Percentiles rank a stretch among this genome's conserved stretches.
Conservation (phyloP, 2,797 vertebrate species). For the Gallinago stenura region DNA sequence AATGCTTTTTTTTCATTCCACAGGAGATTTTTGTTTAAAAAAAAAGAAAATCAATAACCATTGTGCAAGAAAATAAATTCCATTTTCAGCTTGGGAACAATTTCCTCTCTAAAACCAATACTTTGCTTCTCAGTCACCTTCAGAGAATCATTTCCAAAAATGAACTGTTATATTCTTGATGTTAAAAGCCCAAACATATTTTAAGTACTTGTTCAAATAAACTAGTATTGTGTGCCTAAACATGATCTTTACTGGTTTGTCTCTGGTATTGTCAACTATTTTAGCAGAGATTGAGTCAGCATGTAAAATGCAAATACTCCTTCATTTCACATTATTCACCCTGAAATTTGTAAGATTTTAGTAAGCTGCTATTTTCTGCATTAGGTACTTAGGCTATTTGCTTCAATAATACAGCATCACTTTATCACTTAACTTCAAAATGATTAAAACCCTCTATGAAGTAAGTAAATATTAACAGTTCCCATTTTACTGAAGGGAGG, state of each 20-base stretch:
- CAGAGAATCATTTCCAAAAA: background rate
- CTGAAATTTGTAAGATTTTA: background rate
- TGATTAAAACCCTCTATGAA: background rate
- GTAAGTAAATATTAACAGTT: background rate
- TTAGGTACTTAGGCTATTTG: background rate
- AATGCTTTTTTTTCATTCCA: background rate
- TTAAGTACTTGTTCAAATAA: background rate
- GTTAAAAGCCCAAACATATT: background rate
- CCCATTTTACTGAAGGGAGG: background rate
- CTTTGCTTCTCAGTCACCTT: background rate
- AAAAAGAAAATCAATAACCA: slow-evolving; percentile 23
- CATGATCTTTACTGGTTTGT: background rate
- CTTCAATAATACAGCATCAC: background rate
- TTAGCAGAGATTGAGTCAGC: background rate
- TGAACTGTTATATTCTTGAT: background rate
- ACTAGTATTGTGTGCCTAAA: background rate
- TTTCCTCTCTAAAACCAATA: background rate
- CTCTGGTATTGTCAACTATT: background rate
- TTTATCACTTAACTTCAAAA: background rate
- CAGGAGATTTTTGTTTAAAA: background rate
- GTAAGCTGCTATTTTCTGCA: background rate
- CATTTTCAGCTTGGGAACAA: background rate
- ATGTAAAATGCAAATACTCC: background rate
- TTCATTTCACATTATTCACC: background rate
- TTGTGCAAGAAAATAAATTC: slow-evolving; percentile 9